Evolutionary conservation across 2,888 invertebrate genomes (phyloP), one percentile per base, ranked within the genome.

Genomic region (Dryomyza anilis): DNA sequence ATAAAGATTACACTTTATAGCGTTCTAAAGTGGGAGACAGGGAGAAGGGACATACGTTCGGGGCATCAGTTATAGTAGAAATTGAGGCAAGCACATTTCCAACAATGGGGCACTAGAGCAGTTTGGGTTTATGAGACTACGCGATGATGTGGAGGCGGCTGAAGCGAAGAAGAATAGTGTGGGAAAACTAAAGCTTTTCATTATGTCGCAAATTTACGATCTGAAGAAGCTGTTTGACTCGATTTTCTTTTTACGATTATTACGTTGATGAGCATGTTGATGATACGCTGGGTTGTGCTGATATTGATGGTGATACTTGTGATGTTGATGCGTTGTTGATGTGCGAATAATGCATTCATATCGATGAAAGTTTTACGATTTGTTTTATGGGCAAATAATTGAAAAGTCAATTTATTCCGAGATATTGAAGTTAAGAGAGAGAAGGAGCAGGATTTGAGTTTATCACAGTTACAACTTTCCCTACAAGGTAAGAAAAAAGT

Each of bases 91-190:
- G n/a, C n/a, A n/a, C n/a, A n/a, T n/a, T n/a, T n/a, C n/a, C n/a
- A n/a, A 48, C 25, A n/a, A 5, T 14, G 45, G 19, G n/a, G 8
- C 45, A n/a, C 8, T 8, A 7, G 3, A 50, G 10, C 50, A 21
- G n/a, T 21, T 14, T 48, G 48, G 48, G 48, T n/a, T n/a, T n/a
- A n/a, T n/a, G n/a, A n/a, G n/a, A n/a, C n/a, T n/a, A n/a, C n/a
- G n/a, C 33, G 12, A 23, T 7, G 23, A 50, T 10, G 50, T 8
- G 25, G 12, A 12, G 56, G 14, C 3, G 36, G 30, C 16, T 36
- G 16, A 16, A 10, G 46, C 71, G 73, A 56, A 72, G 77, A 81
- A 81, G 80, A n/a, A n/a, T 80, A 79, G 80, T 79, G 21, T 36
- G 65, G 56, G 65, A 67, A 67, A 71, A 69, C 63, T 67, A 71